Conservation (phyloP, 2,113 vertebrate genomes). For the Campylomormyrus tamandua region DNA sequence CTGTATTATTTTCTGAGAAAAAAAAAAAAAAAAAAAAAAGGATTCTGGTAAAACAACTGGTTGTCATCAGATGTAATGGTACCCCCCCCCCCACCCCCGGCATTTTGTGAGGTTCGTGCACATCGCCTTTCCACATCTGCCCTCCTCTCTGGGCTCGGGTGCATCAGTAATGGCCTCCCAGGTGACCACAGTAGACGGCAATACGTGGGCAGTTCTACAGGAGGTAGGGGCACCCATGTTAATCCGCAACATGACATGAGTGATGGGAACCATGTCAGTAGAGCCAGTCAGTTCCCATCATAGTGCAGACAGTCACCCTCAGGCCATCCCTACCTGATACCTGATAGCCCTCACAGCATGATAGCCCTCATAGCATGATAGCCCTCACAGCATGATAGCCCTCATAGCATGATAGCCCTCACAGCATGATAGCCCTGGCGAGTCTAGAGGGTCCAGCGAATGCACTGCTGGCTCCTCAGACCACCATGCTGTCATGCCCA, state of each 20-base stretch:
- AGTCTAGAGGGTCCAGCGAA: neutral
- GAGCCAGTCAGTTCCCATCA: neutral
- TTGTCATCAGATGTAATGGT: neutral
- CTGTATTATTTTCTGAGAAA: neutral
- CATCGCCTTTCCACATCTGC: neutral
- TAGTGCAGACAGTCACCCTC: neutral
- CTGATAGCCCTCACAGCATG: neutral
- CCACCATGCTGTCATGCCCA: neutral
- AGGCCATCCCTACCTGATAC: neutral
- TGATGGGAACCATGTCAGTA: neutral
- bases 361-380: neutral
- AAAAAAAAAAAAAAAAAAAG: neutral
- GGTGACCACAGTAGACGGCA: neutral
- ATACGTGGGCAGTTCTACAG: neutral
- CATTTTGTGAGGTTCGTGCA: neutral
- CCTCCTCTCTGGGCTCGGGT: neutral
- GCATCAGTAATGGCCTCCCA: neutral
- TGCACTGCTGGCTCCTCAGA: neutral
- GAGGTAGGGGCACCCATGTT: neutral
- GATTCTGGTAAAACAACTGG: neutral
- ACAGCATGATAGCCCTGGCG: neutral
- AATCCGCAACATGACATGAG: neutral
- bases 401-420: neutral
- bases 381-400: neutral
- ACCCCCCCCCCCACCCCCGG: neutral